Evolutionary conservation across 2,113 vertebrate species (phyloP), one percentile per base, ranked within the genome.

Genomic region (Phasianus colchicus): DNA sequence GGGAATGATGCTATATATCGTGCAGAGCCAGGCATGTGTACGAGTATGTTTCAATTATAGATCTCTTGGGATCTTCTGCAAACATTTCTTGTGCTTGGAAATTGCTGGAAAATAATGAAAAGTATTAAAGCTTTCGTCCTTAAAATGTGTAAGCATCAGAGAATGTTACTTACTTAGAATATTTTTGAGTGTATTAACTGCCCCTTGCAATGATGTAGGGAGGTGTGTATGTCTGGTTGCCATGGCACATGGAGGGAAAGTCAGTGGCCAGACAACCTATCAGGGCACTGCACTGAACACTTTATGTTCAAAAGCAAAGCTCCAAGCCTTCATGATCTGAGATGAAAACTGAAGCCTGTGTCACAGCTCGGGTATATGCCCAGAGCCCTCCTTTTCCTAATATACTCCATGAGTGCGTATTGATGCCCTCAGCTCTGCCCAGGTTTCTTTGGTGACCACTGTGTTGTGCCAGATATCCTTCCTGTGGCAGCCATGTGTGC

Each of bases 321-420:
- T 43, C 34, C 32, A 6, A 14, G 25, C 15, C 40, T 40, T 4
- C 0, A 0, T 25, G n/a, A 32, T 0, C 0, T 77, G 88, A 74
- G 67, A 38, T 73, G 36, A 18, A 74, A 77, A 81, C 19, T 19
- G 19, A 40, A 14, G 22, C 29, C 48, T 67, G 55, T 69, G 43
- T 61, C 45, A 19, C 40, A 79, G 50, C 1, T 4, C 45, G 69
- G 60, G 17, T 21, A 25, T 0, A 0, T 77, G 36, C 52, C 24
- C 18, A 2, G 17, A 38, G 15, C 19, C 78, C 25, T 83, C 19
- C 54, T 75, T 30, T 72, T 86, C n/a, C 36, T 40, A 57, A 66
- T 18, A 52, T 25, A 3, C 30, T 88, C 76, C 27, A 9, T 70
- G 85, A 50, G 43, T 14, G 18, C n/a, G 14, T 36, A 10, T 38